Conservation (phyloP, 2,888 invertebrate genomes). For the Platypus cylindrus region DNA sequence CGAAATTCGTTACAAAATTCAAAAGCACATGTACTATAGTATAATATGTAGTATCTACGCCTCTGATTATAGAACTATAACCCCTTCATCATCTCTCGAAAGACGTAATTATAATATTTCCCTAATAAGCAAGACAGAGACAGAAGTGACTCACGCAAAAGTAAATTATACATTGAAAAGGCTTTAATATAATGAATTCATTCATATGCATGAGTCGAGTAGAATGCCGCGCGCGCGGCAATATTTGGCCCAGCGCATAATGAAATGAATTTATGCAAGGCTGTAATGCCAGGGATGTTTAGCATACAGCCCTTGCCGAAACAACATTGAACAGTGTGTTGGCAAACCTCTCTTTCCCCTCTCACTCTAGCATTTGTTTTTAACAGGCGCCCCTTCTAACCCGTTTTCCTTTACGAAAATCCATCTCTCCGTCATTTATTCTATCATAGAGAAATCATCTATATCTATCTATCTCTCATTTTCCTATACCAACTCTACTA, state of each 20-base stretch:
- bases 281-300: slow-evolving; percentile 48
- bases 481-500: no score
- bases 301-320: slow-evolving; percentile 50
- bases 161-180: slow-evolving; percentile 55
- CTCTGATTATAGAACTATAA: slow-evolving; percentile 9
- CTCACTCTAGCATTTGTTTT: no score
- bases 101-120: slow-evolving; percentile 18
- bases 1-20: no score
- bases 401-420: no score
- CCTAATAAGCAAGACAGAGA: slow-evolving; percentile 23
- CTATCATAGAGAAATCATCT: no score
- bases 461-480: no score
- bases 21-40: no score
- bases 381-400: no score
- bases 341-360: no score
- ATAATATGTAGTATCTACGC: no score
- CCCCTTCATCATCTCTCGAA: slow-evolving; percentile 16
- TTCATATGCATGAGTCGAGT: slow-evolving; percentile 49
- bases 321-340: slow-evolving; percentile 33
- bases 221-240: slow-evolving; percentile 39
- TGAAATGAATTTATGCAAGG: slow-evolving; percentile 54
- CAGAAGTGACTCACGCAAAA: slow-evolving; percentile 52
- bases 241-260: slow-evolving; percentile 45
- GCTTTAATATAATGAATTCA: slow-evolving; percentile 53
- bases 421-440: no score